Base-by-base conservation (phyloP, 2,888 invertebrate genomes). In the Hypselothyrea guttata region DNA sequence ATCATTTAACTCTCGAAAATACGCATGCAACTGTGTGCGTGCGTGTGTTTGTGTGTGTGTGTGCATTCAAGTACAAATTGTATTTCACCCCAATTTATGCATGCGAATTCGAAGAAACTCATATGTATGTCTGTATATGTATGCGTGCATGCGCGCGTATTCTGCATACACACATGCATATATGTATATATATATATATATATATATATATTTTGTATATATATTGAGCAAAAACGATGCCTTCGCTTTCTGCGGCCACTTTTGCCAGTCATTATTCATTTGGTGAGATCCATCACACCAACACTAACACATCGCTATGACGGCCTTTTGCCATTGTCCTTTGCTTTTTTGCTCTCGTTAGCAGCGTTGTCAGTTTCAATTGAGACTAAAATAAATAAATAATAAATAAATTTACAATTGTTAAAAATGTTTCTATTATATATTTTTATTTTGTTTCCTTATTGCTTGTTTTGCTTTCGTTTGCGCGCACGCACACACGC, bases 171-270 rank as follows among this genome's bases (percentile, higher is more conserved):
- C 30, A 72, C 48, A 53, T 60, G 47, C 51, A 40, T 22, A 28
- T 15, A 51, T 11, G 11, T 28, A 11, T 41, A 16, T 11, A 42
- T 34, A 13, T 28, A 9, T 48, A 48, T 22, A 34, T 15, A 13
- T 46, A 31, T 27, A n/a, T 13, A 18, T 46, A 9, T 12, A 47
- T 16, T 9, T 34, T 41, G 30, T 37, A 31, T 61, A 67, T 70
- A 57, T 64, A 57, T 41, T 38, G 57, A 76, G 64, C 56, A 71
- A 71, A 73, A 68, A 65, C 75, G 56, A 75, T 68, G 64, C 60
- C 65, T 62, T 73, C 61, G 61, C 54, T 63, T 60, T 57, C 35
- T 41, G 22, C 22, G 38, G 48, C 40, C 56, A 62, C 61, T 63
- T 62, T 70, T 53, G 52, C 67, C 33, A 49, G 31, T 18, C 62